A percentile compares a stretch with the other conserved stretches of the same genome.
These are phyloP conservation scores for Nematolebias whitei DNA, from an alignment of 2,113 vertebrate species.

Conservation along the genomic window DNA sequence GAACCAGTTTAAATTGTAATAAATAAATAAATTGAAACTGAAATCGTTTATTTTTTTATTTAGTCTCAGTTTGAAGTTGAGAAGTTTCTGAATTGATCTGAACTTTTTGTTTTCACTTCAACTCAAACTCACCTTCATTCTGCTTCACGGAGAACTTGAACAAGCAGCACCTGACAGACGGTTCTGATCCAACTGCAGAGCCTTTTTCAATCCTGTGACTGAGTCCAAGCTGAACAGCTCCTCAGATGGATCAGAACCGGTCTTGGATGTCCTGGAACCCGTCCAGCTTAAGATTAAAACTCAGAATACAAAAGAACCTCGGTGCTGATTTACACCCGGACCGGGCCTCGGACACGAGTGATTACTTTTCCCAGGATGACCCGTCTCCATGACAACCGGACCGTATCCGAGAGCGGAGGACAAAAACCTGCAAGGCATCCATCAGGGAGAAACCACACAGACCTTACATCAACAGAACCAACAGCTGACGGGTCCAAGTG, in stretches of 20 bases:
- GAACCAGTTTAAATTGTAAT: too few species aligned
- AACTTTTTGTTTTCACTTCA: too few species aligned
- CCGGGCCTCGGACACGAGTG: constrained; percentile 24
- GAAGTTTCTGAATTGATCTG: too few species aligned
- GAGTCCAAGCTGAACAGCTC: too few species aligned
- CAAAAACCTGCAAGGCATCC: constrained; percentile 10
- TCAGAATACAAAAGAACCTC: not conserved
- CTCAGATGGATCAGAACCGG: not conserved
- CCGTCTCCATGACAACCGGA: constrained; percentile 49
- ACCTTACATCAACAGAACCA: not conserved
- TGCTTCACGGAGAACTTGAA: too few species aligned
- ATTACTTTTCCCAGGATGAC: constrained; percentile 76
- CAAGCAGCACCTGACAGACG: too few species aligned
- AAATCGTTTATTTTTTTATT: too few species aligned
- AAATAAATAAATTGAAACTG: too few species aligned
- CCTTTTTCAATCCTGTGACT: too few species aligned
- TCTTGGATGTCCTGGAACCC: not conserved
- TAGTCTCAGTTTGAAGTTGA: too few species aligned
- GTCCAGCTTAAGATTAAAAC: constrained; percentile 4
- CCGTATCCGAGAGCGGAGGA: not conserved
- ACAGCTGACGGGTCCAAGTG: not conserved
- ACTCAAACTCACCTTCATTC: too few species aligned
- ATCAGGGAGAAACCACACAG: constrained; percentile 13
- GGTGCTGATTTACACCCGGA: constrained; percentile 28
- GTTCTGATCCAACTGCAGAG: too few species aligned